These are phyloP conservation scores for Corvus moneduloides DNA, from an alignment of 2,113 vertebrate genomes.

Conservation along the genomic window DNA sequence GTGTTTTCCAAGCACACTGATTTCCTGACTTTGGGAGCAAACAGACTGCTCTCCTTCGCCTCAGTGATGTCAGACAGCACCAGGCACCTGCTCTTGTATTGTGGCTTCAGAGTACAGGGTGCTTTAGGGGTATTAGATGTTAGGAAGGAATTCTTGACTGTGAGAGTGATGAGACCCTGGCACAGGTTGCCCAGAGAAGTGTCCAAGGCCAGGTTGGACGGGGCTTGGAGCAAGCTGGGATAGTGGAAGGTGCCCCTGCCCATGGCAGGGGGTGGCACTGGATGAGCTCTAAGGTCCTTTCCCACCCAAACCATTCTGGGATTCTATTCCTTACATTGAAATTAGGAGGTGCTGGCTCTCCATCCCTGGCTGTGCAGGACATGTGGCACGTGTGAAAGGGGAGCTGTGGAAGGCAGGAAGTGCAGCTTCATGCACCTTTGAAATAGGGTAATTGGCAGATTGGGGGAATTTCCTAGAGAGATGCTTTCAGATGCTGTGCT, in stretches of 20 bases:
- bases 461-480: neutral
- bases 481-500: neutral
- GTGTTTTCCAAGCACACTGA: neutral
- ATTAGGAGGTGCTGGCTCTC: neutral
- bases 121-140: too few relatives aligned
- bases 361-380: neutral
- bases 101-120: neutral
- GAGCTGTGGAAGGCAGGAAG: neutral
- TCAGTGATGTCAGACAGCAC: accelerated
- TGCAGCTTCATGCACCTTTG: neutral
- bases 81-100: neutral
- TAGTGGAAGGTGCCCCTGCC: neutral
- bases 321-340: neutral
- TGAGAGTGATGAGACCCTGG: neutral
- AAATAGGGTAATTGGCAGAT: neutral
- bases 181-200: neutral
- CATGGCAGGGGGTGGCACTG: neutral
- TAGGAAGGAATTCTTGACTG: neutral
- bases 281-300: neutral
- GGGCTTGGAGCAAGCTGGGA: neutral
- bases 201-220: neutral
- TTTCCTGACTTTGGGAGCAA: neutral
- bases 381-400: accelerated
- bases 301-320: neutral
- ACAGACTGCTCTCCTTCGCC: accelerated